These are phyloP conservation scores for Mesocricetus auratus DNA, from an alignment of 2,113 vertebrate genomes.

Conservation along the genomic window DNA sequence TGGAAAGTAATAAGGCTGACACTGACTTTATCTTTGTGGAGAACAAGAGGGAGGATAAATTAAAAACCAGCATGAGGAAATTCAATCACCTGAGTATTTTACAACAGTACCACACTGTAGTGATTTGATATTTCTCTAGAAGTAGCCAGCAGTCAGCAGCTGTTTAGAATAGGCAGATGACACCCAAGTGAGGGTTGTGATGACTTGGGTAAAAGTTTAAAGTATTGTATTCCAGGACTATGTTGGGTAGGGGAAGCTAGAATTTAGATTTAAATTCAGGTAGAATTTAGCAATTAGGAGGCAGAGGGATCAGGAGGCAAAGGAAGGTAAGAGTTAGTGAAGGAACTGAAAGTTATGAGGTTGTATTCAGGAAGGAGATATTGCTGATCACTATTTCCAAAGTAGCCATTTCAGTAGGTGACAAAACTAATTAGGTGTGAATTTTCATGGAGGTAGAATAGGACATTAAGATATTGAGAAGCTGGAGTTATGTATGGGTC, in stretches of 20 bases:
- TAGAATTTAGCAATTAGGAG: neutral
- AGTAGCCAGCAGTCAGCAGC: neutral
- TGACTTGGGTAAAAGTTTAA: neutral
- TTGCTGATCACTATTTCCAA: neutral
- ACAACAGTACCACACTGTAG: fast-evolving
- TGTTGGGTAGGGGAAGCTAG: neutral
- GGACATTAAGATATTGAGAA: slow-evolving; percentile 1
- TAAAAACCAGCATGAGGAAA: neutral
- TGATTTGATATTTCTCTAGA: neutral
- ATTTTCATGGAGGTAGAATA: neutral
- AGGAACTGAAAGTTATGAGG: neutral
- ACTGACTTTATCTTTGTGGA: neutral
- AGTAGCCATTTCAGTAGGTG: neutral
- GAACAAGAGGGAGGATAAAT: neutral
- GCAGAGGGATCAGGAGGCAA: neutral
- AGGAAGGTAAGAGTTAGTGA: neutral
- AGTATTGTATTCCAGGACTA: neutral
- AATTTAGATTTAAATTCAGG: neutral
- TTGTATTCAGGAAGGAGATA: neutral
- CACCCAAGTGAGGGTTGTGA: neutral
- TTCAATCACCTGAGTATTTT: neutral
- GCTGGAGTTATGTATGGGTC: neutral
- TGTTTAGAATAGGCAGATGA: neutral
- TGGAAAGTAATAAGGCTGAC: neutral
- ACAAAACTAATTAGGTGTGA: neutral